phyloP scores from a whole-genome alignment of 2,797 vertebrate genomes.

The Dromococcyx pavoninus region DNA sequence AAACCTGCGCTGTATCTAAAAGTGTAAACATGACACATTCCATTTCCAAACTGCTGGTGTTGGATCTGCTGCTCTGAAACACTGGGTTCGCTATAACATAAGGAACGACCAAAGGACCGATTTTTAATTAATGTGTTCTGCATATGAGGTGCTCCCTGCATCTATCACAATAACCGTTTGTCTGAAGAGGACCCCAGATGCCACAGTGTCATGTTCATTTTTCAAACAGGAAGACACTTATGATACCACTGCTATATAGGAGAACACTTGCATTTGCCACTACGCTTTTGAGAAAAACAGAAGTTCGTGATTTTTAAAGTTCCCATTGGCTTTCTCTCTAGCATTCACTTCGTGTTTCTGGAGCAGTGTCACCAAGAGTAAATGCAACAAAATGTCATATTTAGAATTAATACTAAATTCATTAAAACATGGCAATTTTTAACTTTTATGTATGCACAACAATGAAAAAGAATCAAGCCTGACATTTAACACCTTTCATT shows the following conservation, averaged over 20 bases:
- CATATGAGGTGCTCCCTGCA: background rate
- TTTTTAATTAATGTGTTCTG: background rate
- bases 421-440: background rate
- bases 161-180: background rate
- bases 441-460: background rate
- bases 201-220: background rate
- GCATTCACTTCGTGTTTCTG: background rate
- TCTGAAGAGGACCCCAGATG: background rate
- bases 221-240: background rate
- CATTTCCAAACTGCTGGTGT: background rate
- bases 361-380: background rate
- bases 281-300: background rate
- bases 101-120: background rate
- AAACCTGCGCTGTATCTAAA: background rate
- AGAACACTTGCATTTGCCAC: background rate
- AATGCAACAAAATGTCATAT: background rate
- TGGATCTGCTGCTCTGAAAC: background rate
- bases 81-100: background rate
- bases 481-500: background rate
- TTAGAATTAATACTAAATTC: background rate
- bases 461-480: background rate
- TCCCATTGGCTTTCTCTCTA: background rate
- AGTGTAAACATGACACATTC: background rate
- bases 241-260: accelerated
- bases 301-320: background rate